Evolutionary conservation across 2,797 vertebrate species (phyloP).

Genomic region (Acanthurus leucopareius): DNA sequence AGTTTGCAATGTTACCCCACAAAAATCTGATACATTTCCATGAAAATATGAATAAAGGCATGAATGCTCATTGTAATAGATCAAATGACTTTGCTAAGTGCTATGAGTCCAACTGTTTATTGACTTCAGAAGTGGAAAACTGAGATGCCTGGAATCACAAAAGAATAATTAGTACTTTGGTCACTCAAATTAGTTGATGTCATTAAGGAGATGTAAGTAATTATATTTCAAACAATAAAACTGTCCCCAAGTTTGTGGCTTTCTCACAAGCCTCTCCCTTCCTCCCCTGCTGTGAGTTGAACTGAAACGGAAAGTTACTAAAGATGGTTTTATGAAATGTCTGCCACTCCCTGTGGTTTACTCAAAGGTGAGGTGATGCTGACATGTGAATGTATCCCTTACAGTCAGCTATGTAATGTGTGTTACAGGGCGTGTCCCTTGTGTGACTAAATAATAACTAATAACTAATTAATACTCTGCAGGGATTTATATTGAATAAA

Average conservation of each 20-base stretch:
- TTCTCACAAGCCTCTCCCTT: slow-evolving; percentile 47
- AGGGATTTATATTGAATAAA: not conserved
- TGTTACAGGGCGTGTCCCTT: slow-evolving; percentile 3
- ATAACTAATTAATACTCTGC: slow-evolving; percentile 2
- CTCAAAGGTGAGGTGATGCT: slow-evolving; percentile 57
- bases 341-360: slow-evolving; percentile 58
- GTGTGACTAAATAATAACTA: not conserved
- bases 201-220: not conserved
- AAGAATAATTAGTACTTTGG: not conserved
- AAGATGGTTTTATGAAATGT: slow-evolving; percentile 38
- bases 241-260: not conserved
- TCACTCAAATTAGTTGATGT: not conserved
- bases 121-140: no score
- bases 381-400: slow-evolving; percentile 9
- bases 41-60: not conserved
- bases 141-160: not conserved
- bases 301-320: slow-evolving; percentile 70
- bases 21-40: not conserved
- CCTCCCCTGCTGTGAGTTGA: slow-evolving; percentile 22
- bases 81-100: not conserved
- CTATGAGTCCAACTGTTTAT: not conserved
- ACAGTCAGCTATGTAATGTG: slow-evolving; percentile 21
- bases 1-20: not conserved
- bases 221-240: slow-evolving; percentile 19
- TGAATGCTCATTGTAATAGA: not conserved